phyloP scores from a whole-genome alignment of 2,888 invertebrate genomes.

The Rhingia campestris region DNA sequence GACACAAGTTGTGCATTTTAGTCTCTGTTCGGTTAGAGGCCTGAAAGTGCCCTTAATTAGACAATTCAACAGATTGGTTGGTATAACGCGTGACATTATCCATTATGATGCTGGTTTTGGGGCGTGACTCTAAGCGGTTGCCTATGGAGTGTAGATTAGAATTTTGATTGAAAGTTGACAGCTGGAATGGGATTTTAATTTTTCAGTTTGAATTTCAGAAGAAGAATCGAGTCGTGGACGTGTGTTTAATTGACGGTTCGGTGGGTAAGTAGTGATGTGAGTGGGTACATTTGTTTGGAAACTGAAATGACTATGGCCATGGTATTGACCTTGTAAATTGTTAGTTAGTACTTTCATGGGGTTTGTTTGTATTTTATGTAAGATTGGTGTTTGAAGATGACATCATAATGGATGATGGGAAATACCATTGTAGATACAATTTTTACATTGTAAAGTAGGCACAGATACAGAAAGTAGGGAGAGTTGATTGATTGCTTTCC shows the following conservation, averaged over 20 bases:
- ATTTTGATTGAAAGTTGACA: slow-evolving; percentile 40
- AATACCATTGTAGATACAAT: neutral
- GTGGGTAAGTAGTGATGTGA: neutral
- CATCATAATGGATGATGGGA: slow-evolving; percentile 5
- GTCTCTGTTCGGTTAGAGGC: neutral
- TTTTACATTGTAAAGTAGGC: too few species aligned
- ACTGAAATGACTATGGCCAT: slow-evolving; percentile 11
- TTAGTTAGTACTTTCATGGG: neutral
- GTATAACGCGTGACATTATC: slow-evolving; percentile 51
- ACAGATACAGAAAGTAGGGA: too few species aligned
- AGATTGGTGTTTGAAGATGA: neutral
- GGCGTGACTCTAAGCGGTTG: slow-evolving; percentile 14
- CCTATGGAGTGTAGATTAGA: slow-evolving; percentile 23
- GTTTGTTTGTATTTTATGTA: too few species aligned
- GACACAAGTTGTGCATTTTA: slow-evolving; percentile 20
- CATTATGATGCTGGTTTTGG: slow-evolving; percentile 38
- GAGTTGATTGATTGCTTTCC: too few species aligned
- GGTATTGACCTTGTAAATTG: slow-evolving; percentile 16
- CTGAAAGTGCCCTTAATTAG: slow-evolving; percentile 40
- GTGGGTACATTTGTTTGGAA: slow-evolving; percentile 7
- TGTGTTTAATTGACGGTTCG: slow-evolving; percentile 11
- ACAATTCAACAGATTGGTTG: slow-evolving; percentile 44
- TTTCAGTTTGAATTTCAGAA: neutral
- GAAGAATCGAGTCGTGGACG: neutral
- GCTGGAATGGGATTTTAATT: slow-evolving; percentile 24